Percentiles rank a stretch among this genome's conserved stretches.
Conservation (phyloP, 2,797 vertebrate species). For the Amblyopsis hoosieri region DNA sequence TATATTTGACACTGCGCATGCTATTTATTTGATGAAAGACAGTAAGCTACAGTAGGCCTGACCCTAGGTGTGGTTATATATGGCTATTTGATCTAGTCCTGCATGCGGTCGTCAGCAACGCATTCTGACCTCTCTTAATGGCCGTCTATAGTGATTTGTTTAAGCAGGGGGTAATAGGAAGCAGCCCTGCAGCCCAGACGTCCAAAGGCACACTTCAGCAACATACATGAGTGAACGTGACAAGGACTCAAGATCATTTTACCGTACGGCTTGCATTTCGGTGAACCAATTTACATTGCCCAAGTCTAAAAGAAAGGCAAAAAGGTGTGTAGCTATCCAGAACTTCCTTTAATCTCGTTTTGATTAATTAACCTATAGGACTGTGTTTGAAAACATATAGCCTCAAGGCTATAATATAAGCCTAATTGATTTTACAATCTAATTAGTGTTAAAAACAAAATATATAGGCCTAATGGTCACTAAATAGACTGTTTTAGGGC, state of each 20-base stretch:
- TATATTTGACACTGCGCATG: too few relatives aligned
- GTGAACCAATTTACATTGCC: slow-evolving; percentile 73
- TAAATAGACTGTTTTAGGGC: too few relatives aligned
- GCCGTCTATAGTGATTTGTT: slow-evolving; percentile 60
- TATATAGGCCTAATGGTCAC: too few relatives aligned
- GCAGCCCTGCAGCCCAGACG: slow-evolving; percentile 68
- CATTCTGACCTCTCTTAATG: slow-evolving; percentile 41
- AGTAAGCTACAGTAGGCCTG: background rate
- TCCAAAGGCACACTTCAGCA: slow-evolving; percentile 64
- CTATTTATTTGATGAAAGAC: too few relatives aligned
- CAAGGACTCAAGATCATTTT: slow-evolving; percentile 77
- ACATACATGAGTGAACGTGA: slow-evolving; percentile 77
- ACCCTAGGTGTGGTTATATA: slow-evolving; percentile 12
- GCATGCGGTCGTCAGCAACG: slow-evolving; percentile 31
- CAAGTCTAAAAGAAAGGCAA: slow-evolving; percentile 57
- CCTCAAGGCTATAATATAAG: too few relatives aligned
- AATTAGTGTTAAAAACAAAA: too few relatives aligned
- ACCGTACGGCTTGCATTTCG: slow-evolving; percentile 71
- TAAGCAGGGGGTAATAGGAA: slow-evolving; percentile 70
- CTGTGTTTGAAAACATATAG: too few relatives aligned
- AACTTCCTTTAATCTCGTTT: slow-evolving; percentile 47
- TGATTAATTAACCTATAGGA: too few relatives aligned
- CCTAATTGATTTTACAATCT: too few relatives aligned
- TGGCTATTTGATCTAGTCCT: slow-evolving; percentile 4
- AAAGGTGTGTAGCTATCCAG: slow-evolving; percentile 16